These are phyloP conservation scores for Eupithecia exiguata DNA, from an alignment of 2,888 invertebrate species.

Conservation along the genomic window DNA sequence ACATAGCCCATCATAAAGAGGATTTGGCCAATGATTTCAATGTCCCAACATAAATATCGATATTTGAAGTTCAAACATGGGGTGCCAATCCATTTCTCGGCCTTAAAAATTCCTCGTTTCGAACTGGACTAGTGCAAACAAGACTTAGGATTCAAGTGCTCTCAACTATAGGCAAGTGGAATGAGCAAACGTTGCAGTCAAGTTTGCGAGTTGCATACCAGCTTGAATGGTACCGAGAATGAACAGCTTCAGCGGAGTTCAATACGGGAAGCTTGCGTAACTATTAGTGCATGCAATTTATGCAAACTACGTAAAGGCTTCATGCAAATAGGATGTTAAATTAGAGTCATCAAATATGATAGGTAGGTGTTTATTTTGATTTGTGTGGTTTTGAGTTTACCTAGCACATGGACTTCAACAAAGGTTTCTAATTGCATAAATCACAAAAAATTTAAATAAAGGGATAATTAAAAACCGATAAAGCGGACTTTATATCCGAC, in stretches of 20 bases:
- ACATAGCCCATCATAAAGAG: neutral
- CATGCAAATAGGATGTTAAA: neutral
- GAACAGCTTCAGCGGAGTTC: constrained; percentile 27
- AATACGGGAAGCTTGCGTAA: constrained; percentile 6
- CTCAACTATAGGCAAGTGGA: constrained; percentile 48
- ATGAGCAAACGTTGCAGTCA: constrained; percentile 60
- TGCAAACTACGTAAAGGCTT: neutral
- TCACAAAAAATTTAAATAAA: neutral
- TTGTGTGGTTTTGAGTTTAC: neutral
- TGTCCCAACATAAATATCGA: neutral
- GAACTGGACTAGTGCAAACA: constrained; percentile 34
- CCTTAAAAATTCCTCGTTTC: constrained; percentile 9
- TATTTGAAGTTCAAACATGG: neutral
- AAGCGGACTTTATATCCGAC: neutral
- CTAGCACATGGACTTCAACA: neutral
- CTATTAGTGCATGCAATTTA: constrained; percentile 1
- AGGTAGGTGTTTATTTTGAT: neutral
- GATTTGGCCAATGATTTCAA: neutral
- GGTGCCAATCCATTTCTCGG: neutral
- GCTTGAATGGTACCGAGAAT: constrained; percentile 31
- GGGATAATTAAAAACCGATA: no score
- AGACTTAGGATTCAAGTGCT: constrained; percentile 26
- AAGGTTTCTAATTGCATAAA: neutral
- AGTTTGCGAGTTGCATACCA: constrained; percentile 41
- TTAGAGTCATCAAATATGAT: neutral